phyloP scores from a whole-genome alignment of 35 echinoderm and acorn worm species.

The Hemicentrotus pulcherrimus region DNA sequence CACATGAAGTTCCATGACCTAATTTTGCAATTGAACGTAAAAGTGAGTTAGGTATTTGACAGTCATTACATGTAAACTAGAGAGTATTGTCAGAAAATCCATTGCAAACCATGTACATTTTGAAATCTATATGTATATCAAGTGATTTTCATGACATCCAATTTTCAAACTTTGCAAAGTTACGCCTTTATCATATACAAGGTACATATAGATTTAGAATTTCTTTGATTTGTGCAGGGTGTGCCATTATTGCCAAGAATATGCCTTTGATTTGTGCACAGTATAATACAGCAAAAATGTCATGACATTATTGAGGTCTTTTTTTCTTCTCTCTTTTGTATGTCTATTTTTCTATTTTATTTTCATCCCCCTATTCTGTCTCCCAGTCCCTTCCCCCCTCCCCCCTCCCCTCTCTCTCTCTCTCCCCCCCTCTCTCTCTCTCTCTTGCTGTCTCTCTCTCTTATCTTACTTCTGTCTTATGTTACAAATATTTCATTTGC shows the following conservation, averaged over 20 bases:
- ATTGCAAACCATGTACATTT: neutral
- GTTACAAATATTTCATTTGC: too few species aligned
- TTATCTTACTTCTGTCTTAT: too few species aligned
- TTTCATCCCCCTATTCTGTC: neutral
- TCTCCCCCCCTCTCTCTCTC: too few species aligned
- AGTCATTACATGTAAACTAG: too few species aligned
- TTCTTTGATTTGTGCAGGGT: neutral
- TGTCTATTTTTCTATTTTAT: neutral
- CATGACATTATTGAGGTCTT: neutral
- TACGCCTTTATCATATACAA: neutral
- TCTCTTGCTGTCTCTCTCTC: too few species aligned
- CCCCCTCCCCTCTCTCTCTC: too few species aligned
- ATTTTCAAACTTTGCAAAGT: neutral
- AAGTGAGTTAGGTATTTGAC: too few species aligned
- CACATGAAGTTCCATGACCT: too few species aligned
- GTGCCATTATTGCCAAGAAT: neutral
- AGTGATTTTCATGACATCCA: neutral
- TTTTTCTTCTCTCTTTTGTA: neutral
- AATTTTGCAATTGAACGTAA: too few species aligned
- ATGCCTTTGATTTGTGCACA: neutral
- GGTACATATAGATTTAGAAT: neutral
- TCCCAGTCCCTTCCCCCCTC: too few species aligned
- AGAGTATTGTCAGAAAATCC: neutral
- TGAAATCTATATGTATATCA: neutral
- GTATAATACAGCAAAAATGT: neutral